These are phyloP conservation scores for Pseudomyrmex pallidus DNA, from an alignment of 1,140 invertebrate genomes.

Conservation along the genomic window DNA sequence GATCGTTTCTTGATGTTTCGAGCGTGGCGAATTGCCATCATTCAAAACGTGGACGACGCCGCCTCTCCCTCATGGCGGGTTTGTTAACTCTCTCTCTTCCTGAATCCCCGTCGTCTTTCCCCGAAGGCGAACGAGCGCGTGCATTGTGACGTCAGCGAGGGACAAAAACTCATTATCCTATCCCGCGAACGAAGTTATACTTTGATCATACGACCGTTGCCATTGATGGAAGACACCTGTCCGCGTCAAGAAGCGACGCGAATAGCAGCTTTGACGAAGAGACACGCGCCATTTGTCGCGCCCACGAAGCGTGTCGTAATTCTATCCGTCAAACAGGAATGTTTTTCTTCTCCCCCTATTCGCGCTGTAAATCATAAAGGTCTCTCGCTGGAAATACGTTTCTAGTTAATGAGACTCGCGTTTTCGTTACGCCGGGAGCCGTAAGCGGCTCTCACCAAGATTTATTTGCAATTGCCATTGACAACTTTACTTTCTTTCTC, in stretches of 20 bases:
- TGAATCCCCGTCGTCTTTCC: slow-evolving; percentile 12
- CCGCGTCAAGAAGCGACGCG: slow-evolving; percentile 40
- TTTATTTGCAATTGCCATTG: neutral
- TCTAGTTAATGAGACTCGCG: slow-evolving; percentile 30
- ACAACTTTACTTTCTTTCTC: neutral
- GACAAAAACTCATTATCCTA: slow-evolving; percentile 55
- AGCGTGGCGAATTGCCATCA: slow-evolving; percentile 75
- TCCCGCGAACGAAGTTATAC: slow-evolving; percentile 45
- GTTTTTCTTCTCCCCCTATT: slow-evolving; percentile 56
- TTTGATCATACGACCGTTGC: slow-evolving; percentile 27
- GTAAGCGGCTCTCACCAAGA: neutral
- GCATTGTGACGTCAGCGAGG: slow-evolving; percentile 41
- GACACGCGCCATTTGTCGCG: slow-evolving; percentile 71
- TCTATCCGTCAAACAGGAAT: slow-evolving; percentile 74
- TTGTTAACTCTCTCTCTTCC: slow-evolving; percentile 20
- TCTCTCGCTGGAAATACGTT: slow-evolving; percentile 32
- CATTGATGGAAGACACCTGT: slow-evolving; percentile 68
- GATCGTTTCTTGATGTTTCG: slow-evolving; percentile 75
- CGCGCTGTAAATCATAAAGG: slow-evolving; percentile 54
- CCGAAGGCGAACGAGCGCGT: slow-evolving; percentile 27
- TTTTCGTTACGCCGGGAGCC: neutral
- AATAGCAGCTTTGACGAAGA: slow-evolving; percentile 72
- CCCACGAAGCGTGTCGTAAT: slow-evolving; percentile 66
- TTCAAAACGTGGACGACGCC: slow-evolving; percentile 61
- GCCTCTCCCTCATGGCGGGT: slow-evolving; percentile 11